phyloP scores from a whole-genome alignment of 1,140 invertebrate species.

The Arion vulgaris region DNA sequence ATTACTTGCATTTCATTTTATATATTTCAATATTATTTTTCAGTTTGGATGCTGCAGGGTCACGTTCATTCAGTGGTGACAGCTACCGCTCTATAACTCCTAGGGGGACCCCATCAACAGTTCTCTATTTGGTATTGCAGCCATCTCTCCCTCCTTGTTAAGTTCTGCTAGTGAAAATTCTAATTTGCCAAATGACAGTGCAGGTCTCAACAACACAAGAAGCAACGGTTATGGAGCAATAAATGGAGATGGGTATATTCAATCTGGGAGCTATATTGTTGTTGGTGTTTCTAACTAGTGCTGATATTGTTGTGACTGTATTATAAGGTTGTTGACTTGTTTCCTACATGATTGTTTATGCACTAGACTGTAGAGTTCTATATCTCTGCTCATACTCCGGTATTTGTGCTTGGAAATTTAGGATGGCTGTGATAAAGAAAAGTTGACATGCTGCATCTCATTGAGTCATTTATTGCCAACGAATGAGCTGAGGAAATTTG shows the following conservation, averaged over 20 bases:
- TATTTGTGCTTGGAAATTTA: background rate
- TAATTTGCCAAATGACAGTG: background rate
- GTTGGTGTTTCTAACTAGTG: background rate
- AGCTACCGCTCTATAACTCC: background rate
- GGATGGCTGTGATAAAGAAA: background rate
- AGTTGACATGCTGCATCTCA: background rate
- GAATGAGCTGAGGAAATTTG: background rate
- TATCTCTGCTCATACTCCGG: background rate
- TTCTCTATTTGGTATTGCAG: background rate
- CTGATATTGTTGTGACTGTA: background rate
- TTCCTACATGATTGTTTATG: background rate
- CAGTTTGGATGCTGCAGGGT: slow-evolving; percentile 4
- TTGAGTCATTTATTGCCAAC: background rate
- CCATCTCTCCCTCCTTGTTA: background rate
- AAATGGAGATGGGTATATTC: background rate
- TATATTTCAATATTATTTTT: too few species aligned
- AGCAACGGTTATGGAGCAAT: background rate
- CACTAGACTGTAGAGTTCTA: background rate
- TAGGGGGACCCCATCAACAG: background rate
- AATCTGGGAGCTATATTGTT: background rate
- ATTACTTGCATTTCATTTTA: too few species aligned
- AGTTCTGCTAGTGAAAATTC: background rate
- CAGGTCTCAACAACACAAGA: background rate
- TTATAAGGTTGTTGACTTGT: background rate
- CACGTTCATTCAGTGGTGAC: background rate